Percentiles rank a stretch among this genome's conserved stretches.
These are phyloP conservation scores for Agonopterix arenella DNA, from an alignment of 2,888 invertebrate genomes.

Conservation along the genomic window DNA sequence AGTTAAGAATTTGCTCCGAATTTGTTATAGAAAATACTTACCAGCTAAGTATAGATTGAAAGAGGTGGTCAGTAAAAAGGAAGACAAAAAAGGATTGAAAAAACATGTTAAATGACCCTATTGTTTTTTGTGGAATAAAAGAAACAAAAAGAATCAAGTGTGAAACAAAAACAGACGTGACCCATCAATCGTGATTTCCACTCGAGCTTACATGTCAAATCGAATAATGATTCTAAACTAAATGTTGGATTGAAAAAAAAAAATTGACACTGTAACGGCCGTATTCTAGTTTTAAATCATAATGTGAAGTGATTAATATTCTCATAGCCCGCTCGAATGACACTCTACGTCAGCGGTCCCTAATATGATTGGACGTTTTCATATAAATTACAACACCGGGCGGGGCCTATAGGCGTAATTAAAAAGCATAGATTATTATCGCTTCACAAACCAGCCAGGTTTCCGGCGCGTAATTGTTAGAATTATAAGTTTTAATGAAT, in stretches of 20 bases:
- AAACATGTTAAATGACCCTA: too few species aligned
- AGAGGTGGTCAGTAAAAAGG: too few species aligned
- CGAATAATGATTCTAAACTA: conserved; percentile 24
- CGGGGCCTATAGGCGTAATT: conserved; percentile 62
- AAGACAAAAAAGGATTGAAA: too few species aligned
- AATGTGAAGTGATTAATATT: conserved; percentile 58
- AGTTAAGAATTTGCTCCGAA: too few species aligned
- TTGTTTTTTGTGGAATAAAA: neutral
- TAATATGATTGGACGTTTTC: conserved; percentile 71
- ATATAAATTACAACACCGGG: conserved; percentile 60
- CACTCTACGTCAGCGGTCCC: conserved; percentile 56
- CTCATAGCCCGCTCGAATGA: conserved; percentile 38
- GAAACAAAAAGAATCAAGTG: neutral
- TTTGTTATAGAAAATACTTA: too few species aligned
- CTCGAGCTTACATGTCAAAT: conserved; percentile 9
- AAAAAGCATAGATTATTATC: conserved; percentile 66
- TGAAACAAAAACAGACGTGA: conserved; percentile 5
- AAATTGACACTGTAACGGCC: conserved; percentile 30
- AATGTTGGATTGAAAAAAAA: conserved; percentile 37
- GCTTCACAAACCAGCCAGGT: conserved; percentile 51
- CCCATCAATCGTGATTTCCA: conserved; percentile 28
- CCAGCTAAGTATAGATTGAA: too few species aligned
- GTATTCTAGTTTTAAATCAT: conserved; percentile 33
- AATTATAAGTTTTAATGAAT: conserved; percentile 34
- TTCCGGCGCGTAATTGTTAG: conserved; percentile 58